Percentiles rank a stretch among this genome's conserved stretches.
Evolutionary conservation across 2,113 vertebrate genomes (phyloP).

Genomic region (Apteryx mantelli): DNA sequence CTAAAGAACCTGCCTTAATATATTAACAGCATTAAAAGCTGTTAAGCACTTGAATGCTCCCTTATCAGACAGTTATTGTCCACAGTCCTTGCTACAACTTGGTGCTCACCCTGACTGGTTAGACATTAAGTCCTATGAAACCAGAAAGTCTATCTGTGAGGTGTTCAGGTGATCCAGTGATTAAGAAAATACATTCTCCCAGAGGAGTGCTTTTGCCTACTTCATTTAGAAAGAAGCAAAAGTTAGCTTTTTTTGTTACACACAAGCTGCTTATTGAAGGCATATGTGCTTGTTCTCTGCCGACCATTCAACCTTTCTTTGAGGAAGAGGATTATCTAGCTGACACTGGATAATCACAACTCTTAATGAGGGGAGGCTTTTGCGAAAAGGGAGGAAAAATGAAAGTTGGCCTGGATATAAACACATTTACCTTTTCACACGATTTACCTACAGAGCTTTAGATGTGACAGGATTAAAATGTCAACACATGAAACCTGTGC

Average conservation of each 20-base stretch:
- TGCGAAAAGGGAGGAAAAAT: background rate
- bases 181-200: constrained; percentile 8
- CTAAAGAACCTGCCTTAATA: background rate
- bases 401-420: background rate
- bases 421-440: background rate
- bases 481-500: background rate
- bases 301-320: background rate
- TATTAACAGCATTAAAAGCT: background rate
- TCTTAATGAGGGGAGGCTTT: background rate
- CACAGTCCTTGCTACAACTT: background rate
- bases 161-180: background rate
- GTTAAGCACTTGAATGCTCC: background rate
- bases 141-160: background rate
- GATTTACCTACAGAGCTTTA: accelerated
- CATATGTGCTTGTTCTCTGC: constrained; percentile 14
- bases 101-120: background rate
- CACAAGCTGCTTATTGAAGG: constrained; percentile 55
- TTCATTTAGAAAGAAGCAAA: constrained; percentile 66
- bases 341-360: background rate
- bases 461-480: background rate
- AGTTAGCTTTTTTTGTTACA: constrained; percentile 63
- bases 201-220: constrained; percentile 45
- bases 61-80: background rate
- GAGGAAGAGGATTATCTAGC: background rate
- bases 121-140: background rate